phyloP scores from a whole-genome alignment of 1,140 invertebrate genomes.

The Drosophila sechellia region DNA sequence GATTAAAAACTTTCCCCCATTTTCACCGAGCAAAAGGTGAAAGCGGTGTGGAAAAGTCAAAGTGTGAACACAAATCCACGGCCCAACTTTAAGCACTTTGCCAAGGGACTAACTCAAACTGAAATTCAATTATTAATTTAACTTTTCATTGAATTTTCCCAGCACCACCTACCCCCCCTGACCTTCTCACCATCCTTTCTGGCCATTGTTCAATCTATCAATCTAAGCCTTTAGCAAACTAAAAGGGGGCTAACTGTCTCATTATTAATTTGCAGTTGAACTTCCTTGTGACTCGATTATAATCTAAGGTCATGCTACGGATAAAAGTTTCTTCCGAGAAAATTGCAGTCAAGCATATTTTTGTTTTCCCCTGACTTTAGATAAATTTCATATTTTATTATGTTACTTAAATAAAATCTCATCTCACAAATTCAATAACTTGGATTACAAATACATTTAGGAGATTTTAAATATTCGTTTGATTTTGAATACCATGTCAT shows the following conservation, averaged over 20 bases:
- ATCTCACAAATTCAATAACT: too few species aligned
- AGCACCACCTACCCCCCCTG: not conserved
- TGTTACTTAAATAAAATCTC: not conserved
- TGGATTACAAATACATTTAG: not conserved
- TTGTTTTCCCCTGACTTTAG: not conserved
- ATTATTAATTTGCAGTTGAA: conserved; percentile 24
- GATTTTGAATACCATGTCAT: not conserved
- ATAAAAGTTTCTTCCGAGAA: not conserved
- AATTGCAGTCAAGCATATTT: not conserved
- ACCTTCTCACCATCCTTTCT: not conserved
- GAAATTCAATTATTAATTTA: conserved; percentile 73
- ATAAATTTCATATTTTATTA: not conserved
- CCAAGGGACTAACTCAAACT: conserved; percentile 27
- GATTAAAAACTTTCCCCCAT: conserved; percentile 73
- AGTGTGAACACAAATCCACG: conserved; percentile 54
- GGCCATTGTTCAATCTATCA: conserved; percentile 44
- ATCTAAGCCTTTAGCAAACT: conserved; percentile 22
- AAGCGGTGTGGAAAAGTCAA: conserved; percentile 35
- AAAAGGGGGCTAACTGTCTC: conserved; percentile 18
- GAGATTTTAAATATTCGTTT: not conserved
- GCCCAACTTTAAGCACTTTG: conserved; percentile 33
- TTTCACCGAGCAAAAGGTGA: conserved; percentile 28
- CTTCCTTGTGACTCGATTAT: conserved; percentile 10
- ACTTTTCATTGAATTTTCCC: conserved; percentile 51
- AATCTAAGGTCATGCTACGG: not conserved